These are phyloP conservation scores for Rapana venosa DNA, from an alignment of 2,888 invertebrate species.

Conservation along the genomic window DNA sequence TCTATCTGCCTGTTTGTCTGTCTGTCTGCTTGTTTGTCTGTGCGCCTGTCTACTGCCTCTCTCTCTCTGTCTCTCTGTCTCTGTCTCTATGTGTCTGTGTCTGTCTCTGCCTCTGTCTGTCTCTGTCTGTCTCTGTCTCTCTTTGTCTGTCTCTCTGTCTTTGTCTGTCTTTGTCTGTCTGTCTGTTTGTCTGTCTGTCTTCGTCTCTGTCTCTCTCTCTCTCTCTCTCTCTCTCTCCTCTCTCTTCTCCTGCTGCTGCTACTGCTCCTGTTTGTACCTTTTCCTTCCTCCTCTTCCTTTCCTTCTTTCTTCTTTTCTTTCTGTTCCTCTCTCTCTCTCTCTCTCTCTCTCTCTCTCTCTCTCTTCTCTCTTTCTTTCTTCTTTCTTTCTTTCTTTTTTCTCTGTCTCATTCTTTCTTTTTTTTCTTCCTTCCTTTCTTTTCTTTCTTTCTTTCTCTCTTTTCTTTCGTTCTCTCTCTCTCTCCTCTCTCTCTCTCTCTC, in stretches of 20 bases:
- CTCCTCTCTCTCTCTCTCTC: too few relatives aligned
- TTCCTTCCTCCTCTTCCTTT: background rate
- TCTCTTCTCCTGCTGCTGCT: background rate
- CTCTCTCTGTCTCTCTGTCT: too few relatives aligned
- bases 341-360: background rate
- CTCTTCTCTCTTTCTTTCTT: background rate
- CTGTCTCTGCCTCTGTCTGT: too few relatives aligned
- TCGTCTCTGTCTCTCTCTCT: background rate
- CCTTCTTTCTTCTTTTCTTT: background rate
- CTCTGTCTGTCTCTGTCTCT: background rate
- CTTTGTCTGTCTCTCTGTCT: background rate
- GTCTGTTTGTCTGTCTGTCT: background rate
- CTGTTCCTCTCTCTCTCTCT: slow-evolving; percentile 1
- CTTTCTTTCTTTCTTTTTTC: background rate
- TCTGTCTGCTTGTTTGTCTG: too few relatives aligned
- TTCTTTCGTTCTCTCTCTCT: too few relatives aligned
- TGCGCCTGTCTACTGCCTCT: too few relatives aligned
- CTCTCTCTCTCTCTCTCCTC: background rate
- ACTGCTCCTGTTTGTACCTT: background rate
- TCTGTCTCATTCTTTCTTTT: too few relatives aligned
- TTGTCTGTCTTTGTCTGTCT: background rate
- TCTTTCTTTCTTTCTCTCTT: too few relatives aligned
- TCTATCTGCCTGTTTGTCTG: too few relatives aligned
- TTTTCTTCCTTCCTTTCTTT: too few relatives aligned
- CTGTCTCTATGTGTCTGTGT: too few relatives aligned